Base-by-base conservation (phyloP, 2,888 invertebrate genomes). In the Drosophila affinis region DNA sequence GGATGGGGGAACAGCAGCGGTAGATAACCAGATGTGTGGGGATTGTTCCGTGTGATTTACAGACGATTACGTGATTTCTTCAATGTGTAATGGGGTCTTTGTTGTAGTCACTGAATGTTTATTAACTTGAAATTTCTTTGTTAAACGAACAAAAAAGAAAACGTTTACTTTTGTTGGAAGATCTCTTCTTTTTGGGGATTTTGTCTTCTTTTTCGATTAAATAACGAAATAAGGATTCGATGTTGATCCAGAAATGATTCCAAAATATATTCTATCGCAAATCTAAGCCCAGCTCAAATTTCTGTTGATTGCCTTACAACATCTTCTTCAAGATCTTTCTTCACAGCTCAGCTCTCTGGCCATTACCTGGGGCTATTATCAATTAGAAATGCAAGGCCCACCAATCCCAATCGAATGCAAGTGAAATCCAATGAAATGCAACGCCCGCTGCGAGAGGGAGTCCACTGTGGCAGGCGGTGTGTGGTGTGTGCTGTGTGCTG, bases 21-120 rank as follows among this genome's bases (percentile, higher is more conserved):
- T 29, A 51, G 44, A 65, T 45, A 67, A 12, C 56, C 61, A 34
- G 34, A 29, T 17, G 27, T 34, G n/a, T 34, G n/a, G 3, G 60
- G 65, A 75, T 81, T 64, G 67, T 77, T 79, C 62, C 67, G 76
- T 55, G 75, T 79, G 77, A 78, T 77, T 81, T 76, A 77, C 46
- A 32, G 44, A 76, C 57, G 65, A 72, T 69, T 81, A 81, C 77
- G 85, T 81, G 81, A 84, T 74, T 70, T 65, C 67, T 72, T 51
- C 60, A 76, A 59, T 67, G 52, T 58, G 9, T 18, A 47, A 34
- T 27, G 39, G 17, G 9, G 12, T 7, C 60, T 68, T 39, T 58
- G 53, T 54, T 32, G 10, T 7, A 32, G 32, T 56, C 45, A 67
- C 55, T 51, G 14, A 18, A 67, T 67, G 67, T 39, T 56, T 51